Conservation (phyloP, 1,140 invertebrate genomes). For the Eumeta japonica region DNA sequence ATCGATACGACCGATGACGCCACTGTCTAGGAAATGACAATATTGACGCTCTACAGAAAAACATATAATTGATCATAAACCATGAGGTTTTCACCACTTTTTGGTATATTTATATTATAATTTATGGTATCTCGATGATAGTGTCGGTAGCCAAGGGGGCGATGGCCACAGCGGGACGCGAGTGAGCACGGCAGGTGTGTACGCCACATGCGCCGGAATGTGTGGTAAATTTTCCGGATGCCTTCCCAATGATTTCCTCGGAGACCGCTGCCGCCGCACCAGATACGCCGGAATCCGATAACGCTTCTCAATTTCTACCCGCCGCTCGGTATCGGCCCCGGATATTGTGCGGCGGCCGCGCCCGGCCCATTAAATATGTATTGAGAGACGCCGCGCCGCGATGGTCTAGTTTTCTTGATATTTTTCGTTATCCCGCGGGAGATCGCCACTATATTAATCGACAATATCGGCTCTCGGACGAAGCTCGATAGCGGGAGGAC, state of each 20-base stretch:
- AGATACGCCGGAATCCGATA: conserved; percentile 49
- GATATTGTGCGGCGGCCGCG: conserved; percentile 29
- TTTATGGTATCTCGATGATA: too few species aligned
- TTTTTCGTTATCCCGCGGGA: conserved; percentile 35
- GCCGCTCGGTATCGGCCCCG: conserved; percentile 25
- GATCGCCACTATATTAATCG: conserved; percentile 36
- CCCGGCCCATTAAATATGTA: conserved; percentile 29
- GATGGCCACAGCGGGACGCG: too few species aligned
- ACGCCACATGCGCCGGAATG: conserved; percentile 39
- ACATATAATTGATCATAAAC: too few species aligned
- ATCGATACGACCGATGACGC: too few species aligned
- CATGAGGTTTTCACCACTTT: too few species aligned
- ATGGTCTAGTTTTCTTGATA: conserved; percentile 21
- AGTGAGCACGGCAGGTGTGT: conserved; percentile 47
- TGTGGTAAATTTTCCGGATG: conserved; percentile 63
- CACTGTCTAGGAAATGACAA: too few species aligned
- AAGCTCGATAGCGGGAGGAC: too few species aligned
- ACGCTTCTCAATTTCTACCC: conserved; percentile 42
- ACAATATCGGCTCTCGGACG: too few species aligned
- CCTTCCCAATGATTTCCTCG: conserved; percentile 71
- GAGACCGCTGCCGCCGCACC: conserved; percentile 55
- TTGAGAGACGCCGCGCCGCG: too few species aligned
- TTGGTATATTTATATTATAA: too few species aligned
- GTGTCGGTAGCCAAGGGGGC: too few species aligned
- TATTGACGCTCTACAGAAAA: too few species aligned